These are phyloP conservation scores for Dugesia japonica DNA, from an alignment of 2,888 invertebrate species.

Conservation along the genomic window DNA sequence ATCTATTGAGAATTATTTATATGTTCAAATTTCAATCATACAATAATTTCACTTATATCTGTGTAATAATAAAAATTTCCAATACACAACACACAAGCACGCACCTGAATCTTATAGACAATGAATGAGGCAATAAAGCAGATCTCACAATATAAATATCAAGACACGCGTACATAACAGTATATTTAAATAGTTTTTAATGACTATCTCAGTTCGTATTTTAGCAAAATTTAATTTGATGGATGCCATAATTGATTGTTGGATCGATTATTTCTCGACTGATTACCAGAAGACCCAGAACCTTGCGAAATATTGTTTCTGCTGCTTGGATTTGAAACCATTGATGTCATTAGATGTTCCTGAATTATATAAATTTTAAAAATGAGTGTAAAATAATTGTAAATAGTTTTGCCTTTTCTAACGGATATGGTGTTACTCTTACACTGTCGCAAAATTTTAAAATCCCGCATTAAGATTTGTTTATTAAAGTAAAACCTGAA, in stretches of 20 bases:
- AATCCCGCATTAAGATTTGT: too few relatives aligned
- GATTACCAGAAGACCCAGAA: slow-evolving; percentile 1
- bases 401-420: too few relatives aligned
- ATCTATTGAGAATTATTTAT: slow-evolving; percentile 1
- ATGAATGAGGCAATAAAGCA: slow-evolving; percentile 5
- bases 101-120: slow-evolving; percentile 20
- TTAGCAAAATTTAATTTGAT: not conserved
- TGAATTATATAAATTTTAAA: too few relatives aligned
- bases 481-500: too few relatives aligned
- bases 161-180: not conserved
- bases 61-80: not conserved
- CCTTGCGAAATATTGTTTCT: slow-evolving; percentile 16
- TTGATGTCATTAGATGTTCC: slow-evolving; percentile 1
- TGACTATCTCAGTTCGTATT: not conserved
- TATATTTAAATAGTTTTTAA: slow-evolving; percentile 14
- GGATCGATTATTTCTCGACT: not conserved
- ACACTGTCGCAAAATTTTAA: too few relatives aligned
- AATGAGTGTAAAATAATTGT: too few relatives aligned
- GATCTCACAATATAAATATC: slow-evolving; percentile 20
- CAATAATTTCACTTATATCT: not conserved
- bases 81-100: not conserved
- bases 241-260: not conserved
- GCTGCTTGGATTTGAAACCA: not conserved
- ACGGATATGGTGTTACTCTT: too few relatives aligned
- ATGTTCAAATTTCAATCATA: too few relatives aligned